Conservation (phyloP, 2,888 invertebrate genomes). For the Pelosia muscerda region DNA sequence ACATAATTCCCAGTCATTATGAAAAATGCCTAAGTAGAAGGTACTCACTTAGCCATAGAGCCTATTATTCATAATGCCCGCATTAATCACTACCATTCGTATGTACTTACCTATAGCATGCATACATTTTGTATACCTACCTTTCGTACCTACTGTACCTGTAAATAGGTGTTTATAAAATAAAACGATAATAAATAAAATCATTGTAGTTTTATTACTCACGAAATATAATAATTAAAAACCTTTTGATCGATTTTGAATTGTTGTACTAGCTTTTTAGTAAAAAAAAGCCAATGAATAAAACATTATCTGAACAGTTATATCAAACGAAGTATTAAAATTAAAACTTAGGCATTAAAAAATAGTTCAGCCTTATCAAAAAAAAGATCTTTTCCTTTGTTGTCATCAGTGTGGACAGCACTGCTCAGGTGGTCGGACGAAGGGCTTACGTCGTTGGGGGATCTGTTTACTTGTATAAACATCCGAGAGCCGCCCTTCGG, state of each 20-base stretch:
- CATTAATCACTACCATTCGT: too few relatives aligned
- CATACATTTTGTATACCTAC: too few relatives aligned
- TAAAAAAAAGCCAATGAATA: slow-evolving; percentile 72
- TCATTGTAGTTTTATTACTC: slow-evolving; percentile 81
- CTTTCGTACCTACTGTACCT: not conserved
- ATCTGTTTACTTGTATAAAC: slow-evolving; percentile 79
- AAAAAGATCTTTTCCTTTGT: slow-evolving; percentile 83
- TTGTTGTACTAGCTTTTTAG: slow-evolving; percentile 82
- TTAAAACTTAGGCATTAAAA: slow-evolving; percentile 82
- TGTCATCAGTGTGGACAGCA: slow-evolving; percentile 75
- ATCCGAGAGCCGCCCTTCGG: slow-evolving; percentile 81
- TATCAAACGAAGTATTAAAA: slow-evolving; percentile 77
- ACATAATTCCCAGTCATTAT: too few relatives aligned
- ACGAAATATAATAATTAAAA: slow-evolving; percentile 82
- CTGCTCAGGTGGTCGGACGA: slow-evolving; percentile 68
- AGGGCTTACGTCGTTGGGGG: slow-evolving; percentile 76
- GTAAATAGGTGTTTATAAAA: not conserved
- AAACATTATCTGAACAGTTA: slow-evolving; percentile 75
- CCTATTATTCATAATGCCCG: too few relatives aligned
- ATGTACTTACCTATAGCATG: too few relatives aligned
- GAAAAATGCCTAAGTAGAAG: too few relatives aligned
- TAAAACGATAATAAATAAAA: slow-evolving; percentile 59
- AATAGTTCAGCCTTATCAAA: slow-evolving; percentile 86
- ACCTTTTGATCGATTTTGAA: slow-evolving; percentile 81
- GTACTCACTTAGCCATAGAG: too few relatives aligned